These are phyloP conservation scores for Epirrhoe tristata DNA, from an alignment of 2,888 invertebrate genomes.

Conservation along the genomic window DNA sequence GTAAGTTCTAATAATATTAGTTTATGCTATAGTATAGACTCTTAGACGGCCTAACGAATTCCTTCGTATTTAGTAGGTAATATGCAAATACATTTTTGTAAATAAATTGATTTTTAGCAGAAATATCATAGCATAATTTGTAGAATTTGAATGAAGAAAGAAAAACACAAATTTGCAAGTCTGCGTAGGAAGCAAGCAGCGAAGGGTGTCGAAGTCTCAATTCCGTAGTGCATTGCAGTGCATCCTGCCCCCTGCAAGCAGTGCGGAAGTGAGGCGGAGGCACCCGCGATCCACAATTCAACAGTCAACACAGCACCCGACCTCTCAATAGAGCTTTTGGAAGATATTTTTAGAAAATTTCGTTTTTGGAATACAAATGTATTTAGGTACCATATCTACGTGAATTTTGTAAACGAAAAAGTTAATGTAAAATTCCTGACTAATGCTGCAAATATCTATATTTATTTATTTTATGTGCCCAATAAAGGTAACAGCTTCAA, in stretches of 20 bases:
- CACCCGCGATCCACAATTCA: conserved; percentile 64
- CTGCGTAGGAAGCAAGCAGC: conserved; percentile 48
- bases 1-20: too few species aligned
- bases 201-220: conserved; percentile 90
- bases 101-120: neutral
- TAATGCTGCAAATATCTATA: too few species aligned
- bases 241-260: conserved; percentile 94
- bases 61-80: too few species aligned
- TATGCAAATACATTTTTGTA: neutral
- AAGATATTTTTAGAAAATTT: conserved; percentile 21
- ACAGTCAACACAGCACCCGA: conserved; percentile 40
- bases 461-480: too few species aligned
- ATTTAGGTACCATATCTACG: neutral
- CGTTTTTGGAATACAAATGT: conserved; percentile 4
- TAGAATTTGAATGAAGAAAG: conserved; percentile 29
- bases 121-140: neutral
- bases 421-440: too few species aligned
- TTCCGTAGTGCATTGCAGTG: conserved; percentile 99
- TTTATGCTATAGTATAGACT: too few species aligned
- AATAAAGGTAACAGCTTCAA: too few species aligned
- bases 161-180: conserved; percentile 29
- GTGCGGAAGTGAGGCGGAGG: conserved; percentile 95
- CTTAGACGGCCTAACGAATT: too few species aligned
- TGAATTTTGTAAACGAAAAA: too few species aligned
- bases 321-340: conserved; percentile 24